Evolutionary conservation across 2,113 vertebrate genomes (phyloP), one percentile per base, ranked within the genome.

Genomic region (Myrmophylax atrothorax): DNA sequence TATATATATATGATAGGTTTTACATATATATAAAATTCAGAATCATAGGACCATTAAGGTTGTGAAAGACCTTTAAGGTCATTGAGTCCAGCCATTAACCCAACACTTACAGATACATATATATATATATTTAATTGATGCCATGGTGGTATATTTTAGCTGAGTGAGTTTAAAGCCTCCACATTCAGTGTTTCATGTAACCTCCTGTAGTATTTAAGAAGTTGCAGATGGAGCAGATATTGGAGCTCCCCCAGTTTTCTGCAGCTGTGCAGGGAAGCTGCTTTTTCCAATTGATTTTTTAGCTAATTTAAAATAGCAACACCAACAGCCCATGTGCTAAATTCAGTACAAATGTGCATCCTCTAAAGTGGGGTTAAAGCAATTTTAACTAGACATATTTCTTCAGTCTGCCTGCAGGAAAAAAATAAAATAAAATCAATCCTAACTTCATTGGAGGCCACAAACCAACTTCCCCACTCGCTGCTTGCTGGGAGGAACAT

Each of bases 381-480:
- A 98, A 98, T 98, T 98, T 97, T 96, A 97, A 96, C 97, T 98
- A 97, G 98, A 98, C 96, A 92, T 98, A 97, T 97, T 98, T 98
- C 98, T 97, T 97, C 90, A 92, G 96, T 93, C 97, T 96, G 96
- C 97, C 96, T 94, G 97, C 96, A 96, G 94, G 76, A 40, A 44
- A 46, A 38, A 96, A 98, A 22, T 10, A 33, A 96, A 98, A 98
- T 97, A 96, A 98, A 98, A 99, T 99, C 99, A 98, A 99, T 99
- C 97, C 97, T 99, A 99, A 99, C 98, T 98, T 97, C 98, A 98
- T 99, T 98, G 98, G 97, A 97, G 97, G 96, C 97, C 98, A 97
- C 98, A 98, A 99, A 99, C 98, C 98, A 98, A 98, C 98, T 99
- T 98, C 98, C 97, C 89, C 15, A 10, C 87, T 97, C 96, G 77